Evolutionary conservation across 2,113 vertebrate species (phyloP), one percentile per base, ranked within the genome.

Genomic region (Heterotilapia buettikoferi): DNA sequence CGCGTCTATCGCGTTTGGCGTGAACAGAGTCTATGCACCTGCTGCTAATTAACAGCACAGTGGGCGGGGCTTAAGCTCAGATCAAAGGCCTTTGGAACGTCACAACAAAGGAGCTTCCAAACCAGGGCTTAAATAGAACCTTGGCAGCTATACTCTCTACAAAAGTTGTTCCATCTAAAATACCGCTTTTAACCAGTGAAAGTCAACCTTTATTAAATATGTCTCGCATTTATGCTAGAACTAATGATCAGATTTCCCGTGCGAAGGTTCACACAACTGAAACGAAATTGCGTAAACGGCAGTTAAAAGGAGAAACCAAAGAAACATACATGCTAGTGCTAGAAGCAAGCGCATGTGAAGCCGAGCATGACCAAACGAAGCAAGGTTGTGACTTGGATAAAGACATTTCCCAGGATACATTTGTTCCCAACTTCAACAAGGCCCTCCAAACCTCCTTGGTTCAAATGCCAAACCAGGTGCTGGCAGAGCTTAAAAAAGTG

Each of bases 161-260:
- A 50, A 5, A 50, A 19, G 47, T 50, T 50, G 16, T 50, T 19
- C 47, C 7, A 9, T 50, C 47, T 50, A 19, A 50, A 50, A 19
- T 50, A 50, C 8, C 8, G 7, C 47, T 52, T 19, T 19, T 52
- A 52, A 52, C 50, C 50, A 52, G 50, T 52, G 18, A 52, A 52
- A 52, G 50, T n/a, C 50, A n/a, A n/a, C 50, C 50, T 52, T 52
- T 52, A 52, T 52, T 52, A 52, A n/a, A n/a, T 52, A 52, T 10
- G 50, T 53, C 50, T n/a, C 5, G 3, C 19, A 53, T 53, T 53
- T 21, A 11, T 53, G 52, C 52, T 53, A 53, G 50, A 19, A n/a
- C 47, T n/a, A 52, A 10, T n/a, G 47, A 9, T 52, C 47, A 5
- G 1, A 19, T 52, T 52, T 53, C 0, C 47, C 7, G 2, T 52